Percentiles rank a stretch among this genome's conserved stretches.
These are phyloP conservation scores for Mastacembelus armatus DNA, from an alignment of 2,797 vertebrate genomes.

Conservation along the genomic window DNA sequence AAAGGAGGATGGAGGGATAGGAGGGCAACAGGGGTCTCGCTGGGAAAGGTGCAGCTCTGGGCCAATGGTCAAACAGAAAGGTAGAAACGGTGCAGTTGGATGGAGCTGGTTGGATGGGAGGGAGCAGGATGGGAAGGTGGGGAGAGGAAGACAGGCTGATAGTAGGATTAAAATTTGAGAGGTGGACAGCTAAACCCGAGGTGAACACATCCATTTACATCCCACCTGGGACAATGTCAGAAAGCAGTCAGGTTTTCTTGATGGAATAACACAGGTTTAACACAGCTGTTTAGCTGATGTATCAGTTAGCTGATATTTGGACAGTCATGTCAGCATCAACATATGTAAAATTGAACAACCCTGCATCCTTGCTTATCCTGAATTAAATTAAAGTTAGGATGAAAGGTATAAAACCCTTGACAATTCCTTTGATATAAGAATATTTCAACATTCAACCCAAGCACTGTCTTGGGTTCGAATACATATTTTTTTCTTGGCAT, in stretches of 20 bases:
- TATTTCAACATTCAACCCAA: background rate
- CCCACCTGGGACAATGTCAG: background rate
- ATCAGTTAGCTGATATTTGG: too few relatives aligned
- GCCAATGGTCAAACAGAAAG: conserved; percentile 74
- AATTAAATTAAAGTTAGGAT: background rate
- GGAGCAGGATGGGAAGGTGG: background rate
- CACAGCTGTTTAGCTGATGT: too few relatives aligned
- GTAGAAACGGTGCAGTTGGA: conserved; percentile 63
- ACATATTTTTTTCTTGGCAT: background rate
- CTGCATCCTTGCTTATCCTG: too few relatives aligned
- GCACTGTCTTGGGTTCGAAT: background rate
- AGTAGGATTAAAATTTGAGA: conserved; percentile 31
- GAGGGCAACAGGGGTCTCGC: conserved; percentile 75
- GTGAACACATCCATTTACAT: conserved; percentile 8
- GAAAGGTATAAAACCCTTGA: conserved; percentile 1
- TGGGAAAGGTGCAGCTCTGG: conserved; percentile 80
- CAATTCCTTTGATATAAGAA: too few relatives aligned
- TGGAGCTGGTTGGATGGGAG: conserved; percentile 26
- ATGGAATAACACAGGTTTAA: background rate
- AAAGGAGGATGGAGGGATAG: conserved; percentile 67
- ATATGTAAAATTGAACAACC: too few relatives aligned
- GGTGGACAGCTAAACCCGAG: conserved; percentile 20
- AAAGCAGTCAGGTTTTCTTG: background rate
- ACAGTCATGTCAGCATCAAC: too few relatives aligned
- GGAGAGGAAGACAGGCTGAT: conserved; percentile 8